phyloP scores from a whole-genome alignment of 2,797 vertebrate species.

The Lophotriccus pileatus region DNA sequence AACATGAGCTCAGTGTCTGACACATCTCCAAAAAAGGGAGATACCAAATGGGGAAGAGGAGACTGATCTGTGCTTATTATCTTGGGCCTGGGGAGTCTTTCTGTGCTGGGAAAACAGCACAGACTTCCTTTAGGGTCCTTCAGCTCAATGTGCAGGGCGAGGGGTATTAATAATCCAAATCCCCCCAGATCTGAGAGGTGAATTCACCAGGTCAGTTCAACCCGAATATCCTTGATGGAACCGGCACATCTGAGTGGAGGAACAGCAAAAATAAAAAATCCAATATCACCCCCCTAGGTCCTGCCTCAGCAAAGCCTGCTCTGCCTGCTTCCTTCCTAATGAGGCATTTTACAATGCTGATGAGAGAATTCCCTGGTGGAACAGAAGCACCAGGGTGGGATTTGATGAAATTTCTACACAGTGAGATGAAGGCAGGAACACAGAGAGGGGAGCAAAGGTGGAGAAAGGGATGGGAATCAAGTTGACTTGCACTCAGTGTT shows the following conservation, averaged over 20 bases:
- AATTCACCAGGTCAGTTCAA: background rate
- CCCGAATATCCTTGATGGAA: background rate
- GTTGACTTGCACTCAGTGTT: background rate
- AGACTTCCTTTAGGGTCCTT: background rate
- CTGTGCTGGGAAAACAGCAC: background rate
- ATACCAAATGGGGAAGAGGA: background rate
- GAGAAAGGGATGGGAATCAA: background rate
- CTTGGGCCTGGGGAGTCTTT: background rate
- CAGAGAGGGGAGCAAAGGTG: background rate
- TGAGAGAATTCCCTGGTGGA: background rate
- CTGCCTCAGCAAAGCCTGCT: conserved; percentile 12
- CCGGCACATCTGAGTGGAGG: background rate
- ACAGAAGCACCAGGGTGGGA: background rate
- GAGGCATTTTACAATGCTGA: conserved; percentile 28
- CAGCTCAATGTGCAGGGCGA: background rate
- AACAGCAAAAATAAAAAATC: background rate
- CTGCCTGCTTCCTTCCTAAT: conserved; percentile 1
- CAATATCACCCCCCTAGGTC: background rate
- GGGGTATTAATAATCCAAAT: background rate
- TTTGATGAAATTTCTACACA: background rate
- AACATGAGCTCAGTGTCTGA: background rate
- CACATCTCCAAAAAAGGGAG: background rate
- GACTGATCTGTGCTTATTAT: background rate
- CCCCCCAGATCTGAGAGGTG: background rate
- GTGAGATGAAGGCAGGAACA: background rate